Base-by-base conservation (phyloP, 2,888 invertebrate species). In the Sarcophaga rosellei region DNA sequence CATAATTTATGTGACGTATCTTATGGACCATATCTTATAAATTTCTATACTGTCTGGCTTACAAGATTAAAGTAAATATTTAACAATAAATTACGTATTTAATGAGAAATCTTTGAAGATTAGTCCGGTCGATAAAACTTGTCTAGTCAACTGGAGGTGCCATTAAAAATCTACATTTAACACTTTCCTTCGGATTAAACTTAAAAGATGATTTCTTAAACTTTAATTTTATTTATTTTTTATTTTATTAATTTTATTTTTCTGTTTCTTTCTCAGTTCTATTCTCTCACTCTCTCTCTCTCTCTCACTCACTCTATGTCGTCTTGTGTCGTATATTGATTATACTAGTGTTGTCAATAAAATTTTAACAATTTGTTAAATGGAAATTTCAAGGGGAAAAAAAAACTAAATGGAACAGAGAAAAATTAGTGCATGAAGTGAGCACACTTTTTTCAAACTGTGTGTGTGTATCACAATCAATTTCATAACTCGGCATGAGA, bases 401-500 rank as follows among this genome's bases (percentile, higher is more conserved):
- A 17, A 57, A 68, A 23, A 10, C 53, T 11, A 21, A 35, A 44
- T 35, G 8, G 35, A 35, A 35, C 35, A 35, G 35, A 23, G 61
- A 4, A 68, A 57, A 75, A 81, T 62, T 83, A 59, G 79, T 73
- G 63, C 82, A 77, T 63, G 68, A 68, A 12, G 45, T 66, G 65
- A 82, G 74, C 75, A 81, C 75, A 75, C 79, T 66, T 68, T 74
- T 74, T 57, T 62, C 53, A 53, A 15, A 53, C 17, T 53, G 17
- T 53, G 53, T 53, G 47, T 47, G 17, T 53, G 53, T 53, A 35
- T 35, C 15, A 53, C 53, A 53, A 53, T 53, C 20, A 63, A 70
- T 73, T 83, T 76, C 75, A 75, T 45, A 77, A 74, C 83, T 73
- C 86, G 44, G 73, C 86, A 63, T 83, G 86, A 77, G 72, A 81